Evolutionary conservation across 2,888 invertebrate species (phyloP).

Genomic region (Disparrhopalites patrizii): DNA sequence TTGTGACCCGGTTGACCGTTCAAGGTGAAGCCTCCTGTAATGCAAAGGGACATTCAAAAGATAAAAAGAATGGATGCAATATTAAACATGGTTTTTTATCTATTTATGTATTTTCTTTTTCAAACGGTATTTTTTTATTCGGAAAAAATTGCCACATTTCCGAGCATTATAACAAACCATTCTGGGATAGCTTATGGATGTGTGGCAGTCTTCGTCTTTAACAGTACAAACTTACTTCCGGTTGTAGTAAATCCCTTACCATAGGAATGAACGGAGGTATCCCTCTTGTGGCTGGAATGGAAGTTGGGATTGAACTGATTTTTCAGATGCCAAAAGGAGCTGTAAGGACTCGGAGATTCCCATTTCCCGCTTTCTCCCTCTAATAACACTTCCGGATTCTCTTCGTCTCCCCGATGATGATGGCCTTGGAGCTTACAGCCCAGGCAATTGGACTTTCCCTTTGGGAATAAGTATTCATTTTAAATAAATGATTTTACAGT

Average conservation of each 20-base stretch:
- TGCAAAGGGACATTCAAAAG: not conserved
- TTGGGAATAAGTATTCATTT: not conserved
- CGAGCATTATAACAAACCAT: too few relatives aligned
- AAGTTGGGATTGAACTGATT: not conserved
- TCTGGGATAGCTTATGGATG: not conserved
- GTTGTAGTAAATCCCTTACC: not conserved
- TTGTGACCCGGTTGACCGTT: constrained; percentile 19
- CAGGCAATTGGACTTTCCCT: not conserved
- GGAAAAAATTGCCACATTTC: too few relatives aligned
- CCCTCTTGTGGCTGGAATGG: constrained; percentile 3
- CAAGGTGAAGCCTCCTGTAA: constrained; percentile 22
- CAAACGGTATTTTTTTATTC: too few relatives aligned
- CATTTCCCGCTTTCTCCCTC: not conserved
- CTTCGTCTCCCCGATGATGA: not conserved
- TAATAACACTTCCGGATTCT: not conserved
- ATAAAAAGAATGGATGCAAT: not conserved
- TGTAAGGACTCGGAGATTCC: not conserved
- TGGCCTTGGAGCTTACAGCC: not conserved
- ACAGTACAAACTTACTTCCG: too few relatives aligned
- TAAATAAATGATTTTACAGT: too few relatives aligned
- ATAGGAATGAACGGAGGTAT: constrained; percentile 9
- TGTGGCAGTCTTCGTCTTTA: too few relatives aligned
- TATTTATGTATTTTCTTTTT: too few relatives aligned
- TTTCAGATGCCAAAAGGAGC: constrained; percentile 4
- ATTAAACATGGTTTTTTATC: not conserved